Conservation (phyloP, 2,888 invertebrate genomes). For the Hyposoter dolosus region DNA sequence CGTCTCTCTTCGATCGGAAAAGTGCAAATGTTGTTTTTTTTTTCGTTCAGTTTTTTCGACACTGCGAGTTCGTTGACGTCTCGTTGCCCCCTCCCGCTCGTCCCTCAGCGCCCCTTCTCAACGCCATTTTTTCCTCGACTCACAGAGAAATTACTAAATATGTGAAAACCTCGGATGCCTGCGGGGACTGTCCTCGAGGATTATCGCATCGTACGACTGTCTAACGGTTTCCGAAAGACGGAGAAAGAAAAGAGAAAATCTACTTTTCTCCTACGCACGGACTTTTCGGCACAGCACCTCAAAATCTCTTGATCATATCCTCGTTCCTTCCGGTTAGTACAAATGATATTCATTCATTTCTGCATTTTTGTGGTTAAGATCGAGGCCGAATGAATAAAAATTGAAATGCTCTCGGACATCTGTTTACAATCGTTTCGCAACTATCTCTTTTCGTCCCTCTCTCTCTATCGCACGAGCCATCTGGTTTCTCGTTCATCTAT, state of each 20-base stretch:
- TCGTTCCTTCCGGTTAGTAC: constrained; percentile 14
- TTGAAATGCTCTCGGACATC: constrained; percentile 30
- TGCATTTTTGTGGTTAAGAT: background rate
- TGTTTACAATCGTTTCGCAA: constrained; percentile 50
- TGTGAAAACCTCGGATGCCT: constrained; percentile 28
- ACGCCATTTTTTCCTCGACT: background rate
- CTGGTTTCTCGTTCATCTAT: constrained; percentile 21
- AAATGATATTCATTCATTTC: background rate
- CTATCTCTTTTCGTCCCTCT: constrained; percentile 10
- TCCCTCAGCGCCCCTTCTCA: background rate
- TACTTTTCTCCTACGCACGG: background rate
- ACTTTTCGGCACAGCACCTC: background rate
- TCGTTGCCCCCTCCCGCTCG: background rate
- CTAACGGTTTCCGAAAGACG: background rate
- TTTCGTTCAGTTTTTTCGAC: background rate
- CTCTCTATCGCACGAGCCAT: constrained; percentile 40
- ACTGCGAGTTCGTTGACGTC: constrained; percentile 32
- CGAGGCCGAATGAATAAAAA: background rate
- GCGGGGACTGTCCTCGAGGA: background rate
- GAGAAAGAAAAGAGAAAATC: background rate
- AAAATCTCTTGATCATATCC: background rate
- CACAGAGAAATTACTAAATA: constrained; percentile 18
- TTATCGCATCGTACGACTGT: constrained; percentile 4
- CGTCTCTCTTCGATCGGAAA: background rate
- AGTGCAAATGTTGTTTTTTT: constrained; percentile 7